These are phyloP conservation scores for Sphaerophoria taeniata DNA, from an alignment of 2,888 invertebrate species.

Conservation along the genomic window DNA sequence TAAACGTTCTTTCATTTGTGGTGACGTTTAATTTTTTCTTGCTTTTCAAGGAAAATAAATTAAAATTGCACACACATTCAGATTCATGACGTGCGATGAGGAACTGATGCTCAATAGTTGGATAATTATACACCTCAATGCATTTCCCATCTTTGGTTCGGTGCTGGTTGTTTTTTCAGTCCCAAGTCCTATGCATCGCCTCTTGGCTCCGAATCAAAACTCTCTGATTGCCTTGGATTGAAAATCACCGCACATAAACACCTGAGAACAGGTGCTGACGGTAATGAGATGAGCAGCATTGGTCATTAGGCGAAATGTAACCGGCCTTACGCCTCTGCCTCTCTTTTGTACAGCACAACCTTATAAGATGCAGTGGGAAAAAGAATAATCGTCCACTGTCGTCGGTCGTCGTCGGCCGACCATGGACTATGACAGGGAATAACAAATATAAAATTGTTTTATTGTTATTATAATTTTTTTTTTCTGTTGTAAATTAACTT, in stretches of 20 bases:
- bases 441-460: slow-evolving; percentile 69
- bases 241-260: slow-evolving; percentile 72
- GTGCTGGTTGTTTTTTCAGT: slow-evolving; percentile 3
- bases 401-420: not conserved
- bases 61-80: slow-evolving; percentile 67
- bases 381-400: not conserved
- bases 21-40: slow-evolving; percentile 35
- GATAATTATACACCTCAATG: slow-evolving; percentile 71
- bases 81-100: slow-evolving; percentile 20
- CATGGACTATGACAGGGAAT: slow-evolving; percentile 13
- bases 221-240: slow-evolving; percentile 64
- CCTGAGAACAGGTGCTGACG: slow-evolving; percentile 72
- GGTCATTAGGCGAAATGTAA: slow-evolving; percentile 60
- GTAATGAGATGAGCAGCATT: slow-evolving; percentile 69
- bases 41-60: slow-evolving; percentile 61
- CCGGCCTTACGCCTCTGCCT: not conserved
- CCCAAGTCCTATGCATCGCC: not conserved
- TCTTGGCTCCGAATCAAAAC: slow-evolving; percentile 37
- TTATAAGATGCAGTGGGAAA: slow-evolving; percentile 32
- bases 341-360: not conserved
- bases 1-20: slow-evolving; percentile 57
- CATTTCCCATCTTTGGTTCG: slow-evolving; percentile 61
- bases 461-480: slow-evolving; percentile 62
- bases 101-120: slow-evolving; percentile 34
- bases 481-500: slow-evolving; percentile 30